These are phyloP conservation scores for Onychostoma macrolepis DNA, from an alignment of 2,113 vertebrate genomes.

Conservation along the genomic window DNA sequence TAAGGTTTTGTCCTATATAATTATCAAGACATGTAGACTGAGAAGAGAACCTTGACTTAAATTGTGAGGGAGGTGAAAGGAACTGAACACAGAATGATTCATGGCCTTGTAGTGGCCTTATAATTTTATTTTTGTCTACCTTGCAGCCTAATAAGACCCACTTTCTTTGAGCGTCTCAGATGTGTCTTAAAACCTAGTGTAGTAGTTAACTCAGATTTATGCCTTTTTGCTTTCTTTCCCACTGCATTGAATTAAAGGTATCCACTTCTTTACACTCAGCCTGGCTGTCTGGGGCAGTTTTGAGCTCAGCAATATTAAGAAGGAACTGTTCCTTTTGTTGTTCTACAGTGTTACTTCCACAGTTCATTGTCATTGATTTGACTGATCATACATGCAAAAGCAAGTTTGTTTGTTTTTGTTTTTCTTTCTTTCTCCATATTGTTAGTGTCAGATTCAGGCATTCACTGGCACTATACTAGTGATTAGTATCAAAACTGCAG, in stretches of 20 bases:
- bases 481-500: background rate
- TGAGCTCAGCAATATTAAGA: slow-evolving; percentile 27
- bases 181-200: slow-evolving; percentile 85
- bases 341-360: background rate
- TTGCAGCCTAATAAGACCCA: slow-evolving; percentile 78
- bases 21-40: background rate
- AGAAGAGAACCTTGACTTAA: background rate
- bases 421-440: background rate
- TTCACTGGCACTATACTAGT: too few species aligned
- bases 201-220: slow-evolving; percentile 95
- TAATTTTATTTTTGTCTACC: slow-evolving; percentile 57
- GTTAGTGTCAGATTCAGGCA: background rate
- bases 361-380: background rate
- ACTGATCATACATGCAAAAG: background rate
- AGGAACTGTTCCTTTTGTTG: background rate
- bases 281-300: slow-evolving; percentile 71
- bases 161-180: slow-evolving; percentile 91
- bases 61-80: background rate
- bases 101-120: slow-evolving; percentile 74
- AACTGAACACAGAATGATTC: slow-evolving; percentile 79
- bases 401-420: background rate
- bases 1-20: background rate
- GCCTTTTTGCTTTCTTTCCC: slow-evolving; percentile 87
- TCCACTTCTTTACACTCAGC: slow-evolving; percentile 82
- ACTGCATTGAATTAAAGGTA: slow-evolving; percentile 89